Conservation (phyloP, 2,113 vertebrate species). For the Pyrgilauda ruficollis region DNA sequence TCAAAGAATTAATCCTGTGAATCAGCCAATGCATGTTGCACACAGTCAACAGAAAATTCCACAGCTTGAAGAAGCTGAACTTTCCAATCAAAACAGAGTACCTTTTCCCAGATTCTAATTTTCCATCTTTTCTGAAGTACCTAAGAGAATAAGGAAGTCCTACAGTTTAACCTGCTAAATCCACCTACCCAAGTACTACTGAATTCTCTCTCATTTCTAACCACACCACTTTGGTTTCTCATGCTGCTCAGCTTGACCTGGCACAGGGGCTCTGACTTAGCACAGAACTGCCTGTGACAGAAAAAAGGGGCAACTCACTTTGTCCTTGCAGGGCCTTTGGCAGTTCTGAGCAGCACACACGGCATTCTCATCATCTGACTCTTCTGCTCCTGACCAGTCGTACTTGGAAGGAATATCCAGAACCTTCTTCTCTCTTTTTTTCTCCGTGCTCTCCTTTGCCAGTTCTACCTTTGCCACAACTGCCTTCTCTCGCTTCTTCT, state of each 20-base stretch:
- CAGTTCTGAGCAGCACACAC: constrained; percentile 96
- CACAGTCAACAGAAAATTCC: neutral
- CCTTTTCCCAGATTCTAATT: neutral
- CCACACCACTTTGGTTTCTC: neutral
- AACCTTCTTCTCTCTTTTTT: constrained; percentile 92
- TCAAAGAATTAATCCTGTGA: neutral
- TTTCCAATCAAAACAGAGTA: neutral
- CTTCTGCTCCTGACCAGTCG: constrained; percentile 97
- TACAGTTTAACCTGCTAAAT: neutral
- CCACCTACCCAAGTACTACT: neutral
- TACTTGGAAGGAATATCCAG: constrained; percentile 98
- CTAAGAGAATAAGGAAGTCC: neutral
- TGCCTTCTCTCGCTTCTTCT: constrained; percentile 92
- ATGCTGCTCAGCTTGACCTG: neutral
- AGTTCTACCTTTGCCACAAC: constrained; percentile 85
- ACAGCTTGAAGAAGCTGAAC: neutral
- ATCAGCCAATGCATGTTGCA: neutral
- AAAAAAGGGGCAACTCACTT: constrained; percentile 76
- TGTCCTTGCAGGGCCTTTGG: constrained; percentile 96
- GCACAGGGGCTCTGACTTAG: neutral
- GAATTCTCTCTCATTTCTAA: neutral
- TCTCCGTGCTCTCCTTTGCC: constrained; percentile 85
- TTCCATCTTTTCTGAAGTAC: neutral
- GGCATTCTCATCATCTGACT: constrained; percentile 96
- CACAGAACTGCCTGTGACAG: neutral